phyloP scores from a whole-genome alignment of 1,140 invertebrate species.

The Drosophila punjabiensis region DNA sequence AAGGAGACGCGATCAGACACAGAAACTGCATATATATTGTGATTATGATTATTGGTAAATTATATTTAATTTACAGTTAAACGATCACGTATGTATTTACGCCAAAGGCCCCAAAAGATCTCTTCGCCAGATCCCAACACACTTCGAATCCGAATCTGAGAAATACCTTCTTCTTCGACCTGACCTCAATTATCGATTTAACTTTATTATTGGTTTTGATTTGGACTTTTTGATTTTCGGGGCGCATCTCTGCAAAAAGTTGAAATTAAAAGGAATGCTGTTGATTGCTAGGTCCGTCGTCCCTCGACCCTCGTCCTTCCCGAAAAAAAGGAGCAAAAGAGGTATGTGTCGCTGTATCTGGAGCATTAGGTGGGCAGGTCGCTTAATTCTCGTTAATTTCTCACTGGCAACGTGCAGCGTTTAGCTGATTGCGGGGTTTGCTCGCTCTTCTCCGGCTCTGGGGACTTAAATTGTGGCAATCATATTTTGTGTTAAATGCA shows the following conservation, averaged over 20 bases:
- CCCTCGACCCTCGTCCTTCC: conserved; percentile 10
- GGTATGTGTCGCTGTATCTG: conserved; percentile 47
- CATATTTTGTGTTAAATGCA: conserved; percentile 74
- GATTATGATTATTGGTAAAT: conserved; percentile 85
- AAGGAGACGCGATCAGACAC: conserved; percentile 32
- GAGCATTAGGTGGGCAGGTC: conserved; percentile 69
- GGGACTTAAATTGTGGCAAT: conserved; percentile 69
- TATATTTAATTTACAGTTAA: conserved; percentile 85
- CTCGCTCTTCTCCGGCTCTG: background rate
- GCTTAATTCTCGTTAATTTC: conserved; percentile 83
- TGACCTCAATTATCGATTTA: conserved; percentile 86
- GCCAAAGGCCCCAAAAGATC: conserved; percentile 50
- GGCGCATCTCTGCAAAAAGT: conserved; percentile 60
- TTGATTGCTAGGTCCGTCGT: conserved; percentile 62
- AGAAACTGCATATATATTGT: conserved; percentile 69
- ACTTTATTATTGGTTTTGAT: conserved; percentile 85
- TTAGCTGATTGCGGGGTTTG: conserved; percentile 81
- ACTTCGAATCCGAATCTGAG: conserved; percentile 10
- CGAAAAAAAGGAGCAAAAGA: conserved; percentile 12
- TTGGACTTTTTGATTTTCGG: conserved; percentile 71
- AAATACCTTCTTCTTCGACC: conserved; percentile 38
- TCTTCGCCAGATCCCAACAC: conserved; percentile 24
- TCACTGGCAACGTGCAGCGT: conserved; percentile 69
- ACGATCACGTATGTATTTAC: conserved; percentile 82
- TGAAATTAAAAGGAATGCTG: conserved; percentile 83